Evolutionary conservation across 2,113 vertebrate genomes (phyloP), one percentile per base, ranked within the genome.

Genomic region (Eleginops maclovinus): DNA sequence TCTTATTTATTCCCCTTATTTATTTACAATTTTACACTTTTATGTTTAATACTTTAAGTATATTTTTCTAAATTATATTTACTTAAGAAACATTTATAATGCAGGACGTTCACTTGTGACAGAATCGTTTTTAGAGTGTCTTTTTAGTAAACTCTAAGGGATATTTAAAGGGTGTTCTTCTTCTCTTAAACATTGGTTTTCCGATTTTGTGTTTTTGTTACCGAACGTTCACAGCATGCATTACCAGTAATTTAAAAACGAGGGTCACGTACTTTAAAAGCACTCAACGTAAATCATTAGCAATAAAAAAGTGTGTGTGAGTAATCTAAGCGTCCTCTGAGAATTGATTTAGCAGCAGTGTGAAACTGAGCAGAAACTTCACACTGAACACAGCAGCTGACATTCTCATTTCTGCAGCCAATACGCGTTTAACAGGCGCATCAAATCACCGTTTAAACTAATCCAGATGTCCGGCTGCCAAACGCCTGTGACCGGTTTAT

Each of bases 381-480:
- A 54, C 36, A 49, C 56, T 47, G 21, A 83, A 73, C 73, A 24
- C 74, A 79, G 55, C 86, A 88, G 83, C 79, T 82, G 78, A 72
- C 24, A 11, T 79, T 86, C 64, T 66, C 79, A 72, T 75, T 75
- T 65, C 77, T 86, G 58, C 49, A 60, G 28, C 58, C 54, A 61
- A 43, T 49, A 26, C 14, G 21, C 53, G 16, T 60, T 65, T 69
- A 80, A 84, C 11, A 44, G 63, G 28, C 81, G 44, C 65, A 62
- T 75, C 70, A 51, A 80, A 86, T 86, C 81, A 65, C 76, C 44
- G 16, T 72, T 86, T 70, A 66, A 86, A 62, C 13, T 3, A 65
- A 72, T 72, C 75, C 81, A 82, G 44, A 59, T 79, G 71, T 65
- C 79, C 28, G 15, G 12, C 59, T 81, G 66, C 74, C 82, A 40